Percentiles rank a stretch among this genome's conserved stretches.
Conservation (phyloP, 2,113 vertebrate species). For the Brachypodius melanocephalos region DNA sequence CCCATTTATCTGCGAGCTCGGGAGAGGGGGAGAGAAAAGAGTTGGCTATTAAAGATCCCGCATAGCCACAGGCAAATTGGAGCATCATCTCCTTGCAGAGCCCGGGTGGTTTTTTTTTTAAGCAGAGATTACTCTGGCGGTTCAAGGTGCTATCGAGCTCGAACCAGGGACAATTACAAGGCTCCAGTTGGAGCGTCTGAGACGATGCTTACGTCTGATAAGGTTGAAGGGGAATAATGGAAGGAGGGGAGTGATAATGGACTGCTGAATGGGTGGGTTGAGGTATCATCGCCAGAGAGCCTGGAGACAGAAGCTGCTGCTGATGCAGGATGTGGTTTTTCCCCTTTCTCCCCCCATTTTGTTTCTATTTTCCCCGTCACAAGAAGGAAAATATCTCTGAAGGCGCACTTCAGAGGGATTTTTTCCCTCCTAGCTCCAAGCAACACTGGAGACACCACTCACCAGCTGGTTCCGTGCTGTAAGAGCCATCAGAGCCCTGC, state of each 20-base stretch:
- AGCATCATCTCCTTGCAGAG: conserved; percentile 70
- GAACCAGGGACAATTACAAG: conserved; percentile 81
- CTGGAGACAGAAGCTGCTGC: conserved; percentile 69
- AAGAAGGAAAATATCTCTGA: conserved; percentile 34
- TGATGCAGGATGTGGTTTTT: neutral
- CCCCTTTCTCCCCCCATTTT: neutral
- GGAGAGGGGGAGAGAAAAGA: conserved; percentile 59
- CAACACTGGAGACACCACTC: conserved; percentile 33
- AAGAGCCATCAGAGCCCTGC: neutral
- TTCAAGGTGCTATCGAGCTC: conserved; percentile 83
- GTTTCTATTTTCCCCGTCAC: conserved; percentile 71
- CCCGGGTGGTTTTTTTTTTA: conserved; percentile 51
- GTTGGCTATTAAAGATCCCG: conserved; percentile 75
- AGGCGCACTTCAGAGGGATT: conserved; percentile 53
- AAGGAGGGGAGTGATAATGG: conserved; percentile 75
- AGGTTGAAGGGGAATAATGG: conserved; percentile 80
- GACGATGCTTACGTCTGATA: conserved; percentile 77
- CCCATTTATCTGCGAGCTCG: conserved; percentile 66
- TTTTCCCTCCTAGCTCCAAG: conserved; percentile 54
- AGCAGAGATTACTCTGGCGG: conserved; percentile 77
- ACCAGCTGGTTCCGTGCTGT: neutral
- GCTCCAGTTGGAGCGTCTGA: conserved; percentile 75
- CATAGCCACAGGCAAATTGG: conserved; percentile 80
- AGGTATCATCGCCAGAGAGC: conserved; percentile 71
- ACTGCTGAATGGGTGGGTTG: conserved; percentile 73